Conservation (phyloP, 1,140 invertebrate species). For the Drosophila arawakana region DNA sequence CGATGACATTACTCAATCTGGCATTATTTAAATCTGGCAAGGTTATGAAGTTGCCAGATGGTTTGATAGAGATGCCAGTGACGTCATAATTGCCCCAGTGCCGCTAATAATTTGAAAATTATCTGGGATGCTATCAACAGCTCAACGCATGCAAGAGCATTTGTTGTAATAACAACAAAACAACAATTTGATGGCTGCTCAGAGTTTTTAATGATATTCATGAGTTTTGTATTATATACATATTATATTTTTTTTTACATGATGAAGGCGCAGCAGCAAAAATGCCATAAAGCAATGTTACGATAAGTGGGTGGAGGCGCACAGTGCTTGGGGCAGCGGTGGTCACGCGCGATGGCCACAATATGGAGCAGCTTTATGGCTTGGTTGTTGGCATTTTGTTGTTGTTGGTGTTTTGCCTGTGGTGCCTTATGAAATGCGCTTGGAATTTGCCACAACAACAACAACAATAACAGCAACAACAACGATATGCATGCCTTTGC, state of each 20-base stretch:
- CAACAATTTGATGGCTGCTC: conserved; percentile 48
- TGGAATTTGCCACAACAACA: conserved; percentile 70
- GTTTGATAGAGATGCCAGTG: not conserved
- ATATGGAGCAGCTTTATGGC: conserved; percentile 66
- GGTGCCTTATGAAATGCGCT: conserved; percentile 79
- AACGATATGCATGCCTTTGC: conserved; percentile 50
- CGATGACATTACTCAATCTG: not conserved
- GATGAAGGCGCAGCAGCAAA: conserved; percentile 57
- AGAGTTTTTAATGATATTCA: conserved; percentile 71
- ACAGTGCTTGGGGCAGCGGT: conserved; percentile 51
- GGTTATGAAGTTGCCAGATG: not conserved
- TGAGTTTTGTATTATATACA: conserved; percentile 66
- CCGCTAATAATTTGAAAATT: conserved; percentile 31
- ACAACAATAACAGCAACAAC: conserved; percentile 23
- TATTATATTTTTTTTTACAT: conserved; percentile 25
- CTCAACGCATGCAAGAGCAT: conserved; percentile 42
- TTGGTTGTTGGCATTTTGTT: conserved; percentile 1
- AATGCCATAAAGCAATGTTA: conserved; percentile 49
- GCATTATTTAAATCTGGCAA: conserved; percentile 1
- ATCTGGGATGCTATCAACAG: conserved; percentile 22
- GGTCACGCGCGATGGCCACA: conserved; percentile 69
- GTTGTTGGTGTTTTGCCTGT: conserved; percentile 60
- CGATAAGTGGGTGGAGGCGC: conserved; percentile 57
- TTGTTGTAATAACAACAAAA: conserved; percentile 55
- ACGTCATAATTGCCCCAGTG: conserved; percentile 2